Base-by-base conservation (phyloP, 2,797 vertebrate species). In the Notolepis coatsorum region DNA sequence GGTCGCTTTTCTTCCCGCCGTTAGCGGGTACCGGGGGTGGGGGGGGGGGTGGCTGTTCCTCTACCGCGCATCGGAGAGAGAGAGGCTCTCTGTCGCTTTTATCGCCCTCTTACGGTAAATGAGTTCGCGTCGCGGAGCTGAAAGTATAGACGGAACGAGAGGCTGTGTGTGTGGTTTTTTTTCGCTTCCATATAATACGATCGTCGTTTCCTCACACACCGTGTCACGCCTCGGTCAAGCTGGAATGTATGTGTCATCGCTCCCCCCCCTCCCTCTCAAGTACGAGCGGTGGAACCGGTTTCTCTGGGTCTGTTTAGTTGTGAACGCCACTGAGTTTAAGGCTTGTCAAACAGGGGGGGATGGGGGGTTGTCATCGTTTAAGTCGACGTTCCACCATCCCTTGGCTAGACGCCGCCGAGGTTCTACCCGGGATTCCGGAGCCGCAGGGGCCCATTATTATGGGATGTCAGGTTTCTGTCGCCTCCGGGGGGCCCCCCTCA, bases 1-100 rank as follows among this genome's bases (percentile, higher is more conserved):
- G 71, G 78, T 77, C 72, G 86, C 73, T 87, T 84, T 85, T 82
- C 85, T 87, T 82, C 85, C 86, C 69, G 52, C 68, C 39, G 23
- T 62, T 53, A 84, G 69, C 63, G n/a, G 76, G 79, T 83, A 75
- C 71, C 79, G n/a, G 79, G 77, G 78, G 75, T 35, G 9, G 7
- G 12, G 7, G 12, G 31, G 2, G 31, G 41, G 63, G 61, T 67
- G 54, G 71, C 61, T 75, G 60, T 79, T 85, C 82, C 71, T 81
- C 73, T 73, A 43, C 33, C 82, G 77, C 75, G 77, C 71, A 83
- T 66, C 54, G 65, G 53, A 80, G 64, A 28, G 41, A 39, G 30
- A n/a, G n/a, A n/a, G n/a, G n/a, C n/a, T n/a, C 77, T 48, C 39
- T 64, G 41, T 57, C 50, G 42, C 73, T 77, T 84, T 88, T 80